phyloP scores from a whole-genome alignment of 2,113 vertebrate species.

The Morone saxatilis region DNA sequence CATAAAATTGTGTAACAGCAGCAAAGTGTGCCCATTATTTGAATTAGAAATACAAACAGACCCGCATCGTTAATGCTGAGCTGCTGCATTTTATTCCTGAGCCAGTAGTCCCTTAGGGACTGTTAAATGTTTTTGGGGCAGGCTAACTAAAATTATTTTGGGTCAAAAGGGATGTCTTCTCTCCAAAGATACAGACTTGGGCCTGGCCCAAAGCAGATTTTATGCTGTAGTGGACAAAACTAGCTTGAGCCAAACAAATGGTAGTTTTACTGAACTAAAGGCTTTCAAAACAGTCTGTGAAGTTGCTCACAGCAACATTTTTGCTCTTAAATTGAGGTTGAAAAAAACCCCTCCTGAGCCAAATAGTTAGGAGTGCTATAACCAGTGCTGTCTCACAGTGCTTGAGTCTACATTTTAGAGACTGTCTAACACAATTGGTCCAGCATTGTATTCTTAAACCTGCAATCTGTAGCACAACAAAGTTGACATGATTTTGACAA shows the following conservation, averaged over 20 bases:
- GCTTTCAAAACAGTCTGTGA: constrained; percentile 34
- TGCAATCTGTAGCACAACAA: constrained; percentile 18
- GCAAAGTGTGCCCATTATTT: constrained; percentile 42
- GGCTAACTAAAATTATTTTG: constrained; percentile 64
- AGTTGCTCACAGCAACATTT: constrained; percentile 44
- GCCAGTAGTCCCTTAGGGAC: constrained; percentile 46
- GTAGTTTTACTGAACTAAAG: constrained; percentile 42
- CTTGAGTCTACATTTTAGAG: constrained; percentile 1
- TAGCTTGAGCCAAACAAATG: constrained; percentile 52
- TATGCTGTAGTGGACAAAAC: constrained; percentile 68
- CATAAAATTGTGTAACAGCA: constrained; percentile 24
- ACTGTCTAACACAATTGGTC: constrained; percentile 1
- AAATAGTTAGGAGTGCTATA: background rate
- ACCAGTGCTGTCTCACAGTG: background rate
- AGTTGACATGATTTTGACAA: constrained; percentile 4
- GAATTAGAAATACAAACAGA: constrained; percentile 17
- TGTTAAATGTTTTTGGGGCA: constrained; percentile 66
- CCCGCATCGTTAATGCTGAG: constrained; percentile 32
- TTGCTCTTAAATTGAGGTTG: constrained; percentile 24
- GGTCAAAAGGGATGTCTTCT: constrained; percentile 63
- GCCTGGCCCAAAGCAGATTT: constrained; percentile 57
- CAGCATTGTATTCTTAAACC: constrained; percentile 5
- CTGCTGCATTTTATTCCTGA: constrained; percentile 55
- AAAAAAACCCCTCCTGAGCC: background rate
- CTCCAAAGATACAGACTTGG: constrained; percentile 47